A percentile compares a stretch with the other conserved stretches of the same genome.
These are phyloP conservation scores for Cossypha dichroa DNA, from an alignment of 2,797 vertebrate species.

Conservation along the genomic window DNA sequence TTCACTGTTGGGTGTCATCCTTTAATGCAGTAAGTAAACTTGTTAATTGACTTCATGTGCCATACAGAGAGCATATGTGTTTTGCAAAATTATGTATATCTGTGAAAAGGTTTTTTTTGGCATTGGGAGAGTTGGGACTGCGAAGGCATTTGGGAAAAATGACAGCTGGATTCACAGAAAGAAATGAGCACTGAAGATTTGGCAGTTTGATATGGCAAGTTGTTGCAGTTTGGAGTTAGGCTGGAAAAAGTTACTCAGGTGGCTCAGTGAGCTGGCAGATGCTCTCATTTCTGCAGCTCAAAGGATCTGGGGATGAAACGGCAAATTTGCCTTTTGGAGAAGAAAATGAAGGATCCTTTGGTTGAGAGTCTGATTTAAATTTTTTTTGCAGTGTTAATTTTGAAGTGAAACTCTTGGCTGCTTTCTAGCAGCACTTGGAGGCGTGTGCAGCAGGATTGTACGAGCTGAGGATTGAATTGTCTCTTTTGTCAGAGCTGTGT, in stretches of 20 bases:
- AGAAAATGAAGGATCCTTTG: neutral
- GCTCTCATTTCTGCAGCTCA: neutral
- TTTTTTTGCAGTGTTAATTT: neutral
- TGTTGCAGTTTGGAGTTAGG: conserved; percentile 10
- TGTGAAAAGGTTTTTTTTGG: conserved; percentile 60
- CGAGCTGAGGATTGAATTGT: neutral
- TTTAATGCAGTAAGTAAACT: conserved; percentile 60
- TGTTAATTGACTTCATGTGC: conserved; percentile 62
- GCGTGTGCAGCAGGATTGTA: neutral
- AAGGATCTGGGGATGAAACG: neutral
- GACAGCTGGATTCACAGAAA: conserved; percentile 61
- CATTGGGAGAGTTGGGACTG: conserved; percentile 52
- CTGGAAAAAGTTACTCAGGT: conserved; percentile 68
- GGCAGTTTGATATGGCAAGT: conserved; percentile 44
- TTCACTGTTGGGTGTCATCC: conserved; percentile 60
- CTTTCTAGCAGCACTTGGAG: neutral
- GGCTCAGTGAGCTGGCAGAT: conserved; percentile 24
- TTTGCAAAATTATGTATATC: conserved; percentile 63
- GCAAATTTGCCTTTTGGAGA: neutral
- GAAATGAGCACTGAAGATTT: conserved; percentile 41
- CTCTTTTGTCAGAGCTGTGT: neutral
- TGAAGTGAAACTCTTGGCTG: neutral
- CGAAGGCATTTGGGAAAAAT: conserved; percentile 48
- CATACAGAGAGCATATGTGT: conserved; percentile 63
- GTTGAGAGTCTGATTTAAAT: neutral